These are phyloP conservation scores for Spisula subtruncata DNA, from an alignment of 2,888 invertebrate genomes.

Conservation along the genomic window DNA sequence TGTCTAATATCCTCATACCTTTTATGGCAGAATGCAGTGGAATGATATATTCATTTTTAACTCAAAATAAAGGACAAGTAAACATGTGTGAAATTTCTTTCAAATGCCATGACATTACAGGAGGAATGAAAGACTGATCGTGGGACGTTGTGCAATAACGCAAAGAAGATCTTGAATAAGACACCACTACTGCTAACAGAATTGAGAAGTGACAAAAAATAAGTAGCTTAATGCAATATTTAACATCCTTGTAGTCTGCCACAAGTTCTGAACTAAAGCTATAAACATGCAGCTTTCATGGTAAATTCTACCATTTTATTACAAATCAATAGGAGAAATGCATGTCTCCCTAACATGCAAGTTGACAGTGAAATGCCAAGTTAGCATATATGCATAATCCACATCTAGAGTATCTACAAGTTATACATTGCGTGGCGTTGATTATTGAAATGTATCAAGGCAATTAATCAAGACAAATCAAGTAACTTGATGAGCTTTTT, in stretches of 20 bases:
- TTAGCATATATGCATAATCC: neutral
- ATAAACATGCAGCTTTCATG: constrained; percentile 4
- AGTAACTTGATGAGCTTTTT: neutral
- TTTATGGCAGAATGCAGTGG: too few relatives aligned
- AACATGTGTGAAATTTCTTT: too few relatives aligned
- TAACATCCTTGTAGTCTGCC: constrained; percentile 1
- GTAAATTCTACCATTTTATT: neutral
- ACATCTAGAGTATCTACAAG: neutral
- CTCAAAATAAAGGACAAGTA: too few relatives aligned
- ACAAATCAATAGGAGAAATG: constrained; percentile 12
- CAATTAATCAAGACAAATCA: neutral
- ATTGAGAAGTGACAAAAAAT: constrained; percentile 5
- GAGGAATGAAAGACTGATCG: too few relatives aligned
- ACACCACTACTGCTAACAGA: neutral
- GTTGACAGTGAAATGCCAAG: neutral
- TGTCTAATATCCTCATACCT: too few relatives aligned
- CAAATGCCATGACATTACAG: too few relatives aligned
- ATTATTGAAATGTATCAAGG: neutral
- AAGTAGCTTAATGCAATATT: neutral
- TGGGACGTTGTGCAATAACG: neutral
- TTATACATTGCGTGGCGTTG: neutral
- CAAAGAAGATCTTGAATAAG: neutral
- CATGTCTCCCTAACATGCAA: constrained; percentile 8
- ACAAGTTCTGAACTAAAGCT: neutral
- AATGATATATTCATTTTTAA: too few relatives aligned